These are phyloP conservation scores for Araneus ventricosus DNA, from an alignment of 1,140 invertebrate species.

Conservation along the genomic window DNA sequence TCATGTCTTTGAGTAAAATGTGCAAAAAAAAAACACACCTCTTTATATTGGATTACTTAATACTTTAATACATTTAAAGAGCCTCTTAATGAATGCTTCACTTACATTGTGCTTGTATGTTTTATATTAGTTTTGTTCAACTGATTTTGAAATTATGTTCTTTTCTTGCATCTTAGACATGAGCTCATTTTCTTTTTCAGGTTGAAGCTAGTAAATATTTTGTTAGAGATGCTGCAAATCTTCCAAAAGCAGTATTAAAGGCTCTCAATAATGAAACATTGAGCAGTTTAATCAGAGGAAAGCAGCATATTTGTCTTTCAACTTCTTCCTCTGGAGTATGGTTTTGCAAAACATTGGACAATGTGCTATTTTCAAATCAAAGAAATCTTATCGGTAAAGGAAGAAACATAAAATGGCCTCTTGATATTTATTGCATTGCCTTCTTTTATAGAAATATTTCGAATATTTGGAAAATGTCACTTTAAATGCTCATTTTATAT, in stretches of 20 bases:
- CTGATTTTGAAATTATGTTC: not conserved
- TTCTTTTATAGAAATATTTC: too few relatives aligned
- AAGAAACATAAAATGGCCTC: not conserved
- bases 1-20: too few relatives aligned
- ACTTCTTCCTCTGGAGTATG: constrained; percentile 62
- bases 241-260: constrained; percentile 18
- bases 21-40: too few relatives aligned
- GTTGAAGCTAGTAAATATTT: constrained; percentile 67
- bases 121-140: too few relatives aligned
- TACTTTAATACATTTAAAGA: too few relatives aligned
- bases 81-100: too few relatives aligned
- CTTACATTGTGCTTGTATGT: too few relatives aligned
- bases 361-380: constrained; percentile 53
- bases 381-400: constrained; percentile 65
- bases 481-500: not conserved
- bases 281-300: constrained; percentile 45
- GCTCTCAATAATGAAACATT: constrained; percentile 54
- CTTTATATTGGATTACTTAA: too few relatives aligned
- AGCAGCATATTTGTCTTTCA: constrained; percentile 63
- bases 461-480: not conserved
- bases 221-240: not conserved
- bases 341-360: constrained; percentile 59
- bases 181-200: not conserved
- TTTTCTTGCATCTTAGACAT: not conserved
- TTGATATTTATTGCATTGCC: too few relatives aligned